A percentile compares a stretch with the other conserved stretches of the same genome.
Conservation (phyloP, 2,113 vertebrate species). For the Poeciliopsis turrubarensis region DNA sequence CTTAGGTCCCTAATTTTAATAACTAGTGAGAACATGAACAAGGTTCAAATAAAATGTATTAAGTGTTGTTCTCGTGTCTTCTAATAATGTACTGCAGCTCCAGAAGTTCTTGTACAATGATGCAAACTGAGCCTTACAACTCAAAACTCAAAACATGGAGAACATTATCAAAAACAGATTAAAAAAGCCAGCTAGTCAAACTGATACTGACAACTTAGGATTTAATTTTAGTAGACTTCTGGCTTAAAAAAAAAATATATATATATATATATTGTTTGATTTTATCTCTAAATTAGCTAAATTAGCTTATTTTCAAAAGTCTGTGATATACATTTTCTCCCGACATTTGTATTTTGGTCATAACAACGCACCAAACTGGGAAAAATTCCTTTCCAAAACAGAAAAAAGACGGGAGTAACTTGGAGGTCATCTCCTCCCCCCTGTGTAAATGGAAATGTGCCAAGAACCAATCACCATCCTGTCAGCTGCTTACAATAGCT, state of each 20-base stretch:
- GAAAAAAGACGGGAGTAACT: slow-evolving; percentile 41
- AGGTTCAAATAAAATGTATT: not conserved
- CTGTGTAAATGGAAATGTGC: slow-evolving; percentile 63
- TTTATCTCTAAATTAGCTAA: not conserved
- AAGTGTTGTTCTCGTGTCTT: not conserved
- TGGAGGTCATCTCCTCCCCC: slow-evolving; percentile 56
- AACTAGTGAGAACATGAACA: not conserved
- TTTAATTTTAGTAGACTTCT: not conserved
- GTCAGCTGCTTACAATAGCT: slow-evolving; percentile 64
- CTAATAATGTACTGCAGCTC: not conserved
- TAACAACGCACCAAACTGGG: slow-evolving; percentile 31
- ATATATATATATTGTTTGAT: not conserved
- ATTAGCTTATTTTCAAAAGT: not conserved
- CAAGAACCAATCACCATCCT: slow-evolving; percentile 62
- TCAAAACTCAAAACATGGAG: too few relatives aligned
- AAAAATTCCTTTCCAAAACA: slow-evolving; percentile 43
- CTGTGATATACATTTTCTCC: not conserved
- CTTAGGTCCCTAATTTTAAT: not conserved
- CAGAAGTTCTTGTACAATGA: not conserved
- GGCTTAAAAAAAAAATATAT: not conserved
- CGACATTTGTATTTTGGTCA: slow-evolving; percentile 22
- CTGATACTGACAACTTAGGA: not conserved
- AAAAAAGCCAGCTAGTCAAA: too few relatives aligned
- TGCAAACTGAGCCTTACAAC: too few relatives aligned
- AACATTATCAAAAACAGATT: too few relatives aligned